phyloP scores from a whole-genome alignment of 2,113 vertebrate species.

The Saccopteryx leptura region DNA sequence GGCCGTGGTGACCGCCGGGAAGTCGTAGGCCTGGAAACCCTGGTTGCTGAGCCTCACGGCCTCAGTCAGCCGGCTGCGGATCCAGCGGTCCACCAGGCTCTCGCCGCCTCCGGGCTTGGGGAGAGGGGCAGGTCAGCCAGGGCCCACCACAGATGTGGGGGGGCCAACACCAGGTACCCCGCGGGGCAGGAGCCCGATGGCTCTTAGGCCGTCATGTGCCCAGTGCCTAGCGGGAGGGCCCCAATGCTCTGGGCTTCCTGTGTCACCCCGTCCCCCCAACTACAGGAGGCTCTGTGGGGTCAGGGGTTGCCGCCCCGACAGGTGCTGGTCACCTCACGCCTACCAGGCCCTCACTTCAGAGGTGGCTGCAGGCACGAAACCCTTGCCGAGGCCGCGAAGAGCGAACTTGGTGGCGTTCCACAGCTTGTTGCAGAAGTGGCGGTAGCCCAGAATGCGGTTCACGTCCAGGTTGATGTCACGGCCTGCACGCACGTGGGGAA shows the following conservation, averaged over 20 bases:
- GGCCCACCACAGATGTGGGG: too few species aligned
- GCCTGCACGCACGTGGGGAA: constrained; percentile 83
- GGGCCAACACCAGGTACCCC: neutral
- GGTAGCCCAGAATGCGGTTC: constrained; percentile 95
- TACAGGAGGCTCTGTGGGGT: neutral
- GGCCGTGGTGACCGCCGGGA: constrained; percentile 92
- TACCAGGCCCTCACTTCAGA: constrained; percentile 88
- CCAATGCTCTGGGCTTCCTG: neutral
- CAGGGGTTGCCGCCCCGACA: neutral
- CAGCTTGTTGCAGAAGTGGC: constrained; percentile 97
- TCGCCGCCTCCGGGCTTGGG: constrained; percentile 89
- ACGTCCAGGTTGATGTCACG: constrained; percentile 97
- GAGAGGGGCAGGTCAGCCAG: neutral
- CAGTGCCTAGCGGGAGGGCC: neutral
- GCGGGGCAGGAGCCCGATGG: neutral
- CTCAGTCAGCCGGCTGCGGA: constrained; percentile 91
- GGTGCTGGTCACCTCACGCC: fast-evolving
- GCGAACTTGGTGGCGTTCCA: constrained; percentile 97
- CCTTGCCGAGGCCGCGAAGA: constrained; percentile 92
- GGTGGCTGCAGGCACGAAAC: constrained; percentile 88
- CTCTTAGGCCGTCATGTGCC: neutral
- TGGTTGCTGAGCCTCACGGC: constrained; percentile 90
- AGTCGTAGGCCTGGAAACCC: constrained; percentile 93
- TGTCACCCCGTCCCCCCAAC: neutral
- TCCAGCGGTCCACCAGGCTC: constrained; percentile 93